Evolutionary conservation across 2,888 invertebrate genomes (phyloP).

Genomic region (Anaspis maculata): DNA sequence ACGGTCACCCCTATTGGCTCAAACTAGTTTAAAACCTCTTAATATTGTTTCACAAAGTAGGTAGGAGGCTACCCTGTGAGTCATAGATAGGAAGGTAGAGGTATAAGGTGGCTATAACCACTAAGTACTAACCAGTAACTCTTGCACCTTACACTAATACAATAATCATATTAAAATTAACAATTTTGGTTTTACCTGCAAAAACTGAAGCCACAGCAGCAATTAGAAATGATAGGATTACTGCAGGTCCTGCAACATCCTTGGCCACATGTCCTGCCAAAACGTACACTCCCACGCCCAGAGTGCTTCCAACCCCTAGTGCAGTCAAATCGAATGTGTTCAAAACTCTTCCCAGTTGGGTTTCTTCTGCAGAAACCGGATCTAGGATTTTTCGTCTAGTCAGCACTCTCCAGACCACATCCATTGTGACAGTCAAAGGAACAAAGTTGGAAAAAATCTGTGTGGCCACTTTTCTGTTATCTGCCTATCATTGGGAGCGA

Average conservation of each 20-base stretch:
- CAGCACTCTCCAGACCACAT: conserved; percentile 31
- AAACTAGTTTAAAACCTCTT: too few species aligned
- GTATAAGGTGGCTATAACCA: too few species aligned
- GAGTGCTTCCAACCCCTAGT: conserved; percentile 71
- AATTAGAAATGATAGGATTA: conserved; percentile 74
- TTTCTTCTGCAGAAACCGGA: conserved; percentile 35
- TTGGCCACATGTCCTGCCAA: conserved; percentile 77
- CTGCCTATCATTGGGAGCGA: too few species aligned
- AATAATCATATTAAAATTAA: too few species aligned
- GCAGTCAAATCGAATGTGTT: conserved; percentile 76
- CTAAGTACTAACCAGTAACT: background rate
- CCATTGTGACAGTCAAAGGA: conserved; percentile 16
- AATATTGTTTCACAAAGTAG: too few species aligned
- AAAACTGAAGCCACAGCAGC: conserved; percentile 84
- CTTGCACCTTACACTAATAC: too few species aligned
- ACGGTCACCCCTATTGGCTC: too few species aligned
- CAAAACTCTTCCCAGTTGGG: conserved; percentile 59
- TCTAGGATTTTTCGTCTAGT: conserved; percentile 36
- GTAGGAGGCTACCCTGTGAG: too few species aligned
- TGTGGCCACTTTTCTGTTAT: too few species aligned
- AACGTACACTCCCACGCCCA: conserved; percentile 88
- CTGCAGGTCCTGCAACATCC: conserved; percentile 75
- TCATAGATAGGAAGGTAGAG: too few species aligned
- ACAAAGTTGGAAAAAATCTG: too few species aligned
- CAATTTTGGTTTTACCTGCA: conserved; percentile 73